Conservation (phyloP, 2,113 vertebrate genomes). For the Podarcis muralis region DNA sequence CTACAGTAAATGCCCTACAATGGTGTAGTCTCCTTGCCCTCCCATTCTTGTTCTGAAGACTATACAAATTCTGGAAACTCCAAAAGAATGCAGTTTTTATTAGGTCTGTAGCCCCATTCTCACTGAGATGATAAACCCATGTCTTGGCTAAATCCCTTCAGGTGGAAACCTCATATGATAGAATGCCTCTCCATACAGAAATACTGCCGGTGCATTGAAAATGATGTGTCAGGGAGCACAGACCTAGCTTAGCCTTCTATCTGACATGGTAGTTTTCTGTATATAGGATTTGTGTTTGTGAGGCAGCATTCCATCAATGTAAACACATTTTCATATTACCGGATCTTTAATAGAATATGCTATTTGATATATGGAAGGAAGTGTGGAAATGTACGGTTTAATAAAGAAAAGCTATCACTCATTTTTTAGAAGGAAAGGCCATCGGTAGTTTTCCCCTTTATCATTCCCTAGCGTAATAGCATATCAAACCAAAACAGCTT, state of each 20-base stretch:
- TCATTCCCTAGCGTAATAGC: neutral
- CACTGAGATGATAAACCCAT: neutral
- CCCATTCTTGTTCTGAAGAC: neutral
- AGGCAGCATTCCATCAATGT: neutral
- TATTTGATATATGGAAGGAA: neutral
- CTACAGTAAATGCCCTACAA: too few species aligned
- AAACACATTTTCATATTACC: neutral
- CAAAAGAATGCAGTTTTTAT: neutral
- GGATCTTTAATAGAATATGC: neutral
- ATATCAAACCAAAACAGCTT: neutral
- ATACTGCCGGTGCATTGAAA: neutral
- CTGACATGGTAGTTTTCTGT: neutral
- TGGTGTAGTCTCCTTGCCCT: too few species aligned
- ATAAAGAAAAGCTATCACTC: neutral
- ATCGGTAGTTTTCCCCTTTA: neutral
- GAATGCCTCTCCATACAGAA: neutral
- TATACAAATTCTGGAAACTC: neutral
- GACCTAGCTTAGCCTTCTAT: neutral
- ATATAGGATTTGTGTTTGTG: neutral
- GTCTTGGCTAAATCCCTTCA: neutral
- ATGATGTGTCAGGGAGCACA: neutral
- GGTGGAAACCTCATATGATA: neutral
- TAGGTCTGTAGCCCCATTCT: neutral
- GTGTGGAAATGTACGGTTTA: neutral
- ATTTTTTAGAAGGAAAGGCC: neutral